phyloP scores from a whole-genome alignment of 1,140 invertebrate species.

The Drosophila eugracilis region DNA sequence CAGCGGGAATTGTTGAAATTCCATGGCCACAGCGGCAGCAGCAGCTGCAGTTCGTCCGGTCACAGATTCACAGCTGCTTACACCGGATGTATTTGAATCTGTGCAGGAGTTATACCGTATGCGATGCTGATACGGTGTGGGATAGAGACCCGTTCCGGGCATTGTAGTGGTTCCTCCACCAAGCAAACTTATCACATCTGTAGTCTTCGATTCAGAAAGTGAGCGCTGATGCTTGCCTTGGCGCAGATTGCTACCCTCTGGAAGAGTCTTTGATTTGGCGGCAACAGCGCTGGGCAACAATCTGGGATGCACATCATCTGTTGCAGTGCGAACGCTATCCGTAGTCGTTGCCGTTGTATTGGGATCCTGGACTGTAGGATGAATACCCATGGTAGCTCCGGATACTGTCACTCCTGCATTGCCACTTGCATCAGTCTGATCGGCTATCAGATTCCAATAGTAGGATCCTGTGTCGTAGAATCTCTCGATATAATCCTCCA shows the following conservation, averaged over 20 bases:
- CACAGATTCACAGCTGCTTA: constrained; percentile 91
- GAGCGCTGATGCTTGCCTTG: constrained; percentile 86
- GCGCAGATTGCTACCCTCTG: constrained; percentile 67
- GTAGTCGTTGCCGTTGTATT: constrained; percentile 57
- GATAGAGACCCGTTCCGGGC: constrained; percentile 14
- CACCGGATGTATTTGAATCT: constrained; percentile 91
- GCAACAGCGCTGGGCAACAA: constrained; percentile 38
- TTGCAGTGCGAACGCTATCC: constrained; percentile 22
- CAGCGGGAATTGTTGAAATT: constrained; percentile 88
- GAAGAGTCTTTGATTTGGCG: constrained; percentile 75
- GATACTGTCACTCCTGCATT: constrained; percentile 15
- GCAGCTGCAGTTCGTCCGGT: constrained; percentile 82
- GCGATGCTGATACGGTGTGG: constrained; percentile 63
- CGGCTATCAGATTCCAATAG: constrained; percentile 65
- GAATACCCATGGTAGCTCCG: constrained; percentile 2
- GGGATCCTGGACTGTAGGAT: constrained; percentile 53
- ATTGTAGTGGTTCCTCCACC: constrained; percentile 20
- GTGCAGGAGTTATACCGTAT: constrained; percentile 86
- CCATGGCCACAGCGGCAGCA: constrained; percentile 74
- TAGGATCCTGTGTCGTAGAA: constrained; percentile 71
- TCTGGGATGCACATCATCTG: constrained; percentile 41
- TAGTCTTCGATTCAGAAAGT: constrained; percentile 88
- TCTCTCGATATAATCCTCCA: constrained; percentile 80
- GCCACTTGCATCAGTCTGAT: constrained; percentile 16
- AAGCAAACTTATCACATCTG: constrained; percentile 80